Evolutionary conservation across 2,113 vertebrate species (phyloP).

Genomic region (Dasypus novemcinctus): DNA sequence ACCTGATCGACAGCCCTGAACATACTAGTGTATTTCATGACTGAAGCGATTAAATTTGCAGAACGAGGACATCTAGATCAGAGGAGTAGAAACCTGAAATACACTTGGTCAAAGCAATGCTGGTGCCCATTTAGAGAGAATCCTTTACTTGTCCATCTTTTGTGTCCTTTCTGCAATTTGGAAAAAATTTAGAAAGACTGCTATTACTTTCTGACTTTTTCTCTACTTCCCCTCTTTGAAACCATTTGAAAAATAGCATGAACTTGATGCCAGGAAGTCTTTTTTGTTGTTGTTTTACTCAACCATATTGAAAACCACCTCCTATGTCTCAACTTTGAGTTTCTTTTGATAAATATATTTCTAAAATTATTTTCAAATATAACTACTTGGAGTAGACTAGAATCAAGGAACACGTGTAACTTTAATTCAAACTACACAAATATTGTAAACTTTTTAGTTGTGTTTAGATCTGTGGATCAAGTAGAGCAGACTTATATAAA

Average conservation of each 20-base stretch:
- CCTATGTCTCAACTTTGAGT: conserved; percentile 30
- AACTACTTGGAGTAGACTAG: not conserved
- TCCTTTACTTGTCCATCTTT: conserved; percentile 88
- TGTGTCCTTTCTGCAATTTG: not conserved
- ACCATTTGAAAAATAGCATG: not conserved
- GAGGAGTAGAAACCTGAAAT: conserved; percentile 82
- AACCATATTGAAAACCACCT: conserved; percentile 1
- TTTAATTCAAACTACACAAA: not conserved
- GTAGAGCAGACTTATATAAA: conserved; percentile 35
- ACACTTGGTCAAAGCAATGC: conserved; percentile 79
- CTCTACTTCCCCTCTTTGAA: not conserved
- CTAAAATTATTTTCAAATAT: conserved; percentile 7
- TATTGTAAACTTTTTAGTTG: not conserved
- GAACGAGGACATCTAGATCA: conserved; percentile 80
- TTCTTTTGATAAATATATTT: conserved; percentile 21
- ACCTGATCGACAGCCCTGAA: conserved; percentile 81
- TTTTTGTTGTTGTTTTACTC: not conserved
- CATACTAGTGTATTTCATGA: conserved; percentile 79
- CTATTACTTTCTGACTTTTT: not conserved
- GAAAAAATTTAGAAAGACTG: not conserved
- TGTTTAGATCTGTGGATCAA: conserved; percentile 39
- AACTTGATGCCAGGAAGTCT: not conserved
- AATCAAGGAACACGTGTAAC: not conserved
- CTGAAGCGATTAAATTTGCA: conserved; percentile 85
- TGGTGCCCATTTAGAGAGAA: conserved; percentile 82